Evolutionary conservation across 1,140 invertebrate genomes (phyloP), one percentile per base, ranked within the genome.

Genomic region (Microvelia longipes): DNA sequence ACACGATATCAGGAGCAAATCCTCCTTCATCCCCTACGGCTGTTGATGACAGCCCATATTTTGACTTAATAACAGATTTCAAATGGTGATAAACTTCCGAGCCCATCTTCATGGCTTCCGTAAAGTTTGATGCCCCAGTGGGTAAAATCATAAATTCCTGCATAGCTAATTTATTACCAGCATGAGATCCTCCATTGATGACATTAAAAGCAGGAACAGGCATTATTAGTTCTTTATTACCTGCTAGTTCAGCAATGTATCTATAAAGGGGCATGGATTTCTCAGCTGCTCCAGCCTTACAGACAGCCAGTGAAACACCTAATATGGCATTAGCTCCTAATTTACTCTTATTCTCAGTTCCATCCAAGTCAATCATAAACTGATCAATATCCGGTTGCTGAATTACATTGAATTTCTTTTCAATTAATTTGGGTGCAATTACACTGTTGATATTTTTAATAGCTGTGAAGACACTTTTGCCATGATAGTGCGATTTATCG

Each of bases 11-110:
- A 50, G 97, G 97, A 68, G 97, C 96, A 81, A 99, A 99, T 74
- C 97, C 97, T 84, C 97, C 97, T 80, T 99, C 97, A 84, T 99
- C 97, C 74, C 96, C 97, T 29, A 99, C 96, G 77, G 95, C 93
- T 69, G 96, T 98, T 28, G 96, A 95, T 82, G 95, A 89, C 75
- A 96, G 83, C 71, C 93, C 94, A 80, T 93, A 96, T 80, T 91
- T 92, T 74, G 86, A 85, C 82, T 98, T 96, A 78, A 99, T 98
- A 67, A 97, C 93, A 78, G 88, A 88, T 80, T 98, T 98, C 75
- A 99, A 81, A 77, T 96, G 90, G 77, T 99, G 97, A 78, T 98
- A 99, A 1, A 94, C 88, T 82, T 99, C 97, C 71, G 89, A 87
- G 28, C 97, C 97, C 88, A 98, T 99, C 78, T 90, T 90, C 95